A percentile compares a stretch with the other conserved stretches of the same genome.
phyloP scores from a whole-genome alignment of 1,140 invertebrate species.

The Drosophila serrata region DNA sequence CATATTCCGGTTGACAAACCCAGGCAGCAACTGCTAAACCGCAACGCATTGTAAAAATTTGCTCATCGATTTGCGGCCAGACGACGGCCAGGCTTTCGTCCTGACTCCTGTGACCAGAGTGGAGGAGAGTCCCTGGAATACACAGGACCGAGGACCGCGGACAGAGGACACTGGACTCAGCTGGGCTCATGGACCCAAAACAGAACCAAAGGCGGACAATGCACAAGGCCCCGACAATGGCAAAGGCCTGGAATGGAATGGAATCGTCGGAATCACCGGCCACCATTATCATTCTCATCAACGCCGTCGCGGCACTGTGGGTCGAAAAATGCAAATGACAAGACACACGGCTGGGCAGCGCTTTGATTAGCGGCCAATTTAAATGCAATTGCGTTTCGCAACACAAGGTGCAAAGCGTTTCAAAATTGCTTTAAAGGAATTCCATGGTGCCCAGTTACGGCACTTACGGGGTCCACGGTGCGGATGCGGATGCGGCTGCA shows the following conservation, averaged over 20 bases:
- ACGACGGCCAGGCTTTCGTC: conserved; percentile 52
- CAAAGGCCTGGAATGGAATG: conserved; percentile 6
- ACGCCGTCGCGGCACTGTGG: conserved; percentile 61
- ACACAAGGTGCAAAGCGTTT: conserved; percentile 36
- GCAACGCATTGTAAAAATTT: conserved; percentile 76
- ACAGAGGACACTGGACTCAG: conserved; percentile 9
- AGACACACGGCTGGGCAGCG: conserved; percentile 31
- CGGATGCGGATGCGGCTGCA: conserved; percentile 3
- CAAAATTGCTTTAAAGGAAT: conserved; percentile 41
- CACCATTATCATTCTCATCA: conserved; percentile 50
- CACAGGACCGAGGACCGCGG: not conserved
- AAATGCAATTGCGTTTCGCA: conserved; percentile 69
- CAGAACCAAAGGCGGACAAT: conserved; percentile 43
- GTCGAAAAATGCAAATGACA: conserved; percentile 70
- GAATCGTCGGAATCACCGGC: conserved; percentile 22
- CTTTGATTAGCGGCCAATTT: conserved; percentile 80
- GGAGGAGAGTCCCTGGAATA: conserved; percentile 1
- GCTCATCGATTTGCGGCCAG: conserved; percentile 80
- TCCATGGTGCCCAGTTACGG: conserved; percentile 18
- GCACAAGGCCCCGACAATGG: conserved; percentile 38
- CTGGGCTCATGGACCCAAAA: conserved; percentile 3
- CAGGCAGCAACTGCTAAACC: conserved; percentile 62
- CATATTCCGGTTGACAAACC: conserved; percentile 36
- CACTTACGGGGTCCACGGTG: conserved; percentile 23
- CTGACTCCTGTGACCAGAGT: conserved; percentile 20